Base-by-base conservation (phyloP, 2,113 vertebrate genomes). In the Phaetusa simplex region DNA sequence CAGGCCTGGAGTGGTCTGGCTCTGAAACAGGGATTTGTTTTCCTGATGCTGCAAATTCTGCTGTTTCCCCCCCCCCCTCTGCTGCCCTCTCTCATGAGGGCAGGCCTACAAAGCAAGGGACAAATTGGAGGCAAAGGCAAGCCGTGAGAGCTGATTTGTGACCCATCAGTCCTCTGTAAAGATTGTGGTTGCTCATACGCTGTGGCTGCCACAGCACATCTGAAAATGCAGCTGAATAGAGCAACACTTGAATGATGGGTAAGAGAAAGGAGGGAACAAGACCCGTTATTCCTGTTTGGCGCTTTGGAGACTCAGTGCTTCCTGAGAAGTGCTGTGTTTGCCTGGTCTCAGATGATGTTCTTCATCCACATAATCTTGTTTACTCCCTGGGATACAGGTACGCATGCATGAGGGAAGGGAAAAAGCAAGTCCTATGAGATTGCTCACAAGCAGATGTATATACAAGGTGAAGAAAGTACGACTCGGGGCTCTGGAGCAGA, bases 21-120 rank as follows among this genome's bases (percentile, higher is more conserved):
- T 93, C 79, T 96, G 53, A 82, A 95, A 58, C n/a, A 67, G 40
- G 27, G 40, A 27, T 88, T 86, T 67, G 7, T 91, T 92, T 80
- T 76, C 29, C 21, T 30, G 17, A 23, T 70, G 66, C 42, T 86
- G 13, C 26, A 19, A 53, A 14, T 93, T 82, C 56, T 85, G 65
- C 27, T 85, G 12, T 59, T 86, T 80, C n/a, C 15, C 3, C 4
- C 6, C 67, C n/a, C 38, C 38, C 38, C 49, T 80, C 24, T 70
- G 14, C 56, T 77, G 9, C 9, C 50, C 11, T 36, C 26, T 77
- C 34, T 77, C 6, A 8, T 56, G 43, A 84, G 43, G 40, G 29
- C 50, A 84, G 47, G 14, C 38, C 43, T 85, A 67, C n/a, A 85
- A 77, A 86, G 23, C 61, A 65, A 78, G 83, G 29, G 20, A 77